Conservation (phyloP, 2,113 vertebrate genomes). For the Synodontis membranacea region DNA sequence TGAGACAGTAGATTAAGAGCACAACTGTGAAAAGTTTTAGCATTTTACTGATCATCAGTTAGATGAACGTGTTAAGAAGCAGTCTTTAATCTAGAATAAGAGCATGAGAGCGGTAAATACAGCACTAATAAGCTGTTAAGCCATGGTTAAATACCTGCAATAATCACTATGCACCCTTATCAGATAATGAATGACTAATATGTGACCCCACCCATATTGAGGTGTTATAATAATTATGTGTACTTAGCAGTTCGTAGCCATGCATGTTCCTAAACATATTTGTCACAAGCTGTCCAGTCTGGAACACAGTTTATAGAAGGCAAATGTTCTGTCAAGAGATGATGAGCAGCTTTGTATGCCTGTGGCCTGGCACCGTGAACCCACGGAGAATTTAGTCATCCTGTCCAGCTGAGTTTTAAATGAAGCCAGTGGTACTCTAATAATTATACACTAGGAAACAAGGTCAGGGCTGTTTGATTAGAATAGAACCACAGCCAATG, state of each 20-base stretch:
- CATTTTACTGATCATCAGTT: background rate
- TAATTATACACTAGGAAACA: conserved; percentile 27
- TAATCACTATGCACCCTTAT: background rate
- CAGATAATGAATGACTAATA: background rate
- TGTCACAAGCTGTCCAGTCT: background rate
- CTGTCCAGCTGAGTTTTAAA: conserved; percentile 46
- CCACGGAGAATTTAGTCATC: conserved; percentile 32
- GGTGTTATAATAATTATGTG: background rate
- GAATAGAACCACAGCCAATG: background rate
- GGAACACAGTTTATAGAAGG: background rate
- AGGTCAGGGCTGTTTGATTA: conserved; percentile 8
- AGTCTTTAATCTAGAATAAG: background rate
- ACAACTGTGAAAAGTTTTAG: background rate
- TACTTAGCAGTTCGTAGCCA: background rate
- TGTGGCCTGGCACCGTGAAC: conserved; percentile 11
- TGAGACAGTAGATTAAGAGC: background rate
- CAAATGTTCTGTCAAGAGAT: conserved; percentile 5
- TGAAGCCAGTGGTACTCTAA: conserved; percentile 35
- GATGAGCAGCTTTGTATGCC: background rate
- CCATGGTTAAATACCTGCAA: background rate
- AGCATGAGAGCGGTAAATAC: background rate
- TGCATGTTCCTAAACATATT: background rate
- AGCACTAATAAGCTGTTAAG: background rate
- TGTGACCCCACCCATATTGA: background rate
- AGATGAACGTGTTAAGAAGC: background rate